These are phyloP conservation scores for Chitala chitala DNA, from an alignment of 2,113 vertebrate genomes.

Conservation along the genomic window DNA sequence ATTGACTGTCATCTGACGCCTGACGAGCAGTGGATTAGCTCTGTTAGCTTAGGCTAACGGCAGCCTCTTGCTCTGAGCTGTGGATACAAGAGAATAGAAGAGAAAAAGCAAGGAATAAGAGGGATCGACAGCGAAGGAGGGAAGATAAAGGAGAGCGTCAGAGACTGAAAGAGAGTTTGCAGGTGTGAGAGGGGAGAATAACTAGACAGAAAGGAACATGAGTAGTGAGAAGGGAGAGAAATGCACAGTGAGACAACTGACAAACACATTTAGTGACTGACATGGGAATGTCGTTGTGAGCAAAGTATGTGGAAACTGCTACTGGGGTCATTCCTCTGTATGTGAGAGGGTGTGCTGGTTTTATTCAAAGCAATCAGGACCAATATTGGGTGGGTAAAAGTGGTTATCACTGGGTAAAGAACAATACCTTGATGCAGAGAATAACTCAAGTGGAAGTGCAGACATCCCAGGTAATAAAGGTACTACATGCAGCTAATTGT, in stretches of 20 bases:
- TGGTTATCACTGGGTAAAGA: no score
- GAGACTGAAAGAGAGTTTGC: background rate
- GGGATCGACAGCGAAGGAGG: background rate
- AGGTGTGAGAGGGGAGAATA: background rate
- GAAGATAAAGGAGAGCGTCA: background rate
- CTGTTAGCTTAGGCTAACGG: constrained; percentile 27
- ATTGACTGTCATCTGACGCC: constrained; percentile 34
- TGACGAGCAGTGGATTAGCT: constrained; percentile 41
- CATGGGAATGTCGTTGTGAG: no score
- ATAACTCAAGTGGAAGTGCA: no score
- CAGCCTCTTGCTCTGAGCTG: constrained; percentile 1
- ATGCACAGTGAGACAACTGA: no score
- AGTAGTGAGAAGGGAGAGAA: no score
- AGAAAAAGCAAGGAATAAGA: background rate
- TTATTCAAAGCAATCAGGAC: background rate
- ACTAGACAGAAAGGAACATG: background rate
- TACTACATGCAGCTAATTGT: constrained; percentile 22
- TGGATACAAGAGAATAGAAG: background rate
- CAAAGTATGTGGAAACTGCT: no score
- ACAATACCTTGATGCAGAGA: background rate
- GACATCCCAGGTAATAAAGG: no score
- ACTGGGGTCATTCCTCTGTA: background rate
- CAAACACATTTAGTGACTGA: no score
- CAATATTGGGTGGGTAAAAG: no score
- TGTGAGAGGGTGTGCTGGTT: background rate